Conservation (phyloP, 53 echinoderm and acorn worm genomes). For the Holothuria leucospilota region DNA sequence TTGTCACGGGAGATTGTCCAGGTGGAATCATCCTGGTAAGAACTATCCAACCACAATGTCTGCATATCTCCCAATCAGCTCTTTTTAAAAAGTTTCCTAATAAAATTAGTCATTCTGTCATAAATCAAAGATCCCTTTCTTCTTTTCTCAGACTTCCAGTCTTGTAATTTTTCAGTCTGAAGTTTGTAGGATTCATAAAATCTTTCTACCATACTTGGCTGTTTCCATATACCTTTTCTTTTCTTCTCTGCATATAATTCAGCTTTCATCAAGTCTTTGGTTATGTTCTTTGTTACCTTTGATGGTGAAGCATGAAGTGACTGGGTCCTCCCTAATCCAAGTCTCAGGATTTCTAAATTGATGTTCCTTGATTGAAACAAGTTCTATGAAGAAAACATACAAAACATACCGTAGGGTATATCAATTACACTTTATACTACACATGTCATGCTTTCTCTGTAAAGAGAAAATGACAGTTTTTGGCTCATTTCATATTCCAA, state of each 20-base stretch:
- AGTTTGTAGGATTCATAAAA: not conserved
- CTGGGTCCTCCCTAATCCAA: conserved; percentile 11
- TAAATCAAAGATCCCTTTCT: not conserved
- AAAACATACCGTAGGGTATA: no score
- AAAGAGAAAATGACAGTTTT: no score
- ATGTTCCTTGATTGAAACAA: conserved; percentile 9
- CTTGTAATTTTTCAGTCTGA: not conserved
- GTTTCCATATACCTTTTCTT: conserved; percentile 7
- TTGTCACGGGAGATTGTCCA: no score
- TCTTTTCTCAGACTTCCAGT: not conserved
- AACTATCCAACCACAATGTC: no score
- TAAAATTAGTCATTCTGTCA: not conserved
- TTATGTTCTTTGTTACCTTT: not conserved
- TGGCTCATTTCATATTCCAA: no score
- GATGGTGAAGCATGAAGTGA: not conserved
- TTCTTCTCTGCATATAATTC: conserved; percentile 24
- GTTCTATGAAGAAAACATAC: no score
- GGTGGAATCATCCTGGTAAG: no score
- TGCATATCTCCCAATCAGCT: not conserved
- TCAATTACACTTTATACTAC: no score
- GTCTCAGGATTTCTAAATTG: conserved; percentile 7
- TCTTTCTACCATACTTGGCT: not conserved
- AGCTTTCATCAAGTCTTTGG: not conserved
- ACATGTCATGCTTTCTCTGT: no score
- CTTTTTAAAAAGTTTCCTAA: not conserved